These are phyloP conservation scores for Hydroisotoma schaefferi DNA, from an alignment of 2,888 invertebrate genomes.

Conservation along the genomic window DNA sequence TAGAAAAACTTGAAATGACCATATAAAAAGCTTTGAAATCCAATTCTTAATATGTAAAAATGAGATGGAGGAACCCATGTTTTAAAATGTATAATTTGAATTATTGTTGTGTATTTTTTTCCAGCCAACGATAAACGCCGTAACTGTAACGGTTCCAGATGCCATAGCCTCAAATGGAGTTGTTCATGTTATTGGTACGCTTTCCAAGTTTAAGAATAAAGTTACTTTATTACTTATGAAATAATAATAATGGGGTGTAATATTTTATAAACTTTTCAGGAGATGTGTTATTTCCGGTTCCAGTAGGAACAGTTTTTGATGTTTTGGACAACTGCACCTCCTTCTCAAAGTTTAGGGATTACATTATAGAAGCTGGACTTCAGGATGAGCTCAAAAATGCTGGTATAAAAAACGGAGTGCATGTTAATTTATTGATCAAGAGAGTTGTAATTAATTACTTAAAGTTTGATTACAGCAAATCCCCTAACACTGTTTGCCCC, in stretches of 20 bases:
- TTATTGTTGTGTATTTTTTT: too few relatives aligned
- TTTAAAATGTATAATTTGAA: too few relatives aligned
- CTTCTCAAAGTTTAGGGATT: slow-evolving; percentile 45
- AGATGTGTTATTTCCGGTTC: slow-evolving; percentile 47
- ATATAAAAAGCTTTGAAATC: too few relatives aligned
- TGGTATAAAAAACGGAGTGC: slow-evolving; percentile 23
- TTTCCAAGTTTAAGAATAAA: not conserved
- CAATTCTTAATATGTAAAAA: too few relatives aligned
- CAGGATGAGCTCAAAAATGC: slow-evolving; percentile 46
- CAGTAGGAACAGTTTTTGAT: slow-evolving; percentile 47
- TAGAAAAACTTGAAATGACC: too few relatives aligned
- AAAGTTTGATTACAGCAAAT: slow-evolving; percentile 34
- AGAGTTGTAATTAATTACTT: not conserved
- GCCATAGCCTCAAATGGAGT: slow-evolving; percentile 49
- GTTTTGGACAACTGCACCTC: slow-evolving; percentile 48
- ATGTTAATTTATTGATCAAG: not conserved
- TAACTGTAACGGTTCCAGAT: slow-evolving; percentile 48
- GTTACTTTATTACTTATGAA: not conserved
- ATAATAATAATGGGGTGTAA: not conserved
- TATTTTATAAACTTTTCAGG: too few relatives aligned
- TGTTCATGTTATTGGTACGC: slow-evolving; percentile 48
- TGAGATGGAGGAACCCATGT: too few relatives aligned
- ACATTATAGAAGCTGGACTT: slow-evolving; percentile 44
- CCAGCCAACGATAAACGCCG: slow-evolving; percentile 47
- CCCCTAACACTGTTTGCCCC: slow-evolving; percentile 49